These are phyloP conservation scores for Panulirus ornatus DNA, from an alignment of 1,140 invertebrate species.

Conservation along the genomic window DNA sequence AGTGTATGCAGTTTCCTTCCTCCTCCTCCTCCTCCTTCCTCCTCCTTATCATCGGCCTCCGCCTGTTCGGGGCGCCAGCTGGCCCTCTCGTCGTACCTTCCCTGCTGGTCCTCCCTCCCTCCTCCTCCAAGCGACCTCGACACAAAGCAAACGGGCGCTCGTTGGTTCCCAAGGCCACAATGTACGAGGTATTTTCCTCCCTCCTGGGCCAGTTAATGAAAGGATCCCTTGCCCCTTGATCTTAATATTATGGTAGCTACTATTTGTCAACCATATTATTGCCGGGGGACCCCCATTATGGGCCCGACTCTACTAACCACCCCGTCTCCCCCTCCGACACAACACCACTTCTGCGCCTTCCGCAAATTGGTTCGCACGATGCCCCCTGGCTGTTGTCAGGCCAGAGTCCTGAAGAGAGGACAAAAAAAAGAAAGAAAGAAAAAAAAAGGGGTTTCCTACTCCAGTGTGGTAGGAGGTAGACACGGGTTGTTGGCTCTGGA, in stretches of 20 bases:
- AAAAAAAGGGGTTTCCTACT: no score
- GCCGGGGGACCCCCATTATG: background rate
- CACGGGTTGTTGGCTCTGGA: no score
- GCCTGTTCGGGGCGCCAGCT: background rate
- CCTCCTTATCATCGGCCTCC: background rate
- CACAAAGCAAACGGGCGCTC: background rate
- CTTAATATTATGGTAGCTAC: constrained; percentile 46
- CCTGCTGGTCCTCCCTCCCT: background rate
- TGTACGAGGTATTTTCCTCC: constrained; percentile 17
- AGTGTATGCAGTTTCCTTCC: background rate
- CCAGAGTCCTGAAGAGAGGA: no score
- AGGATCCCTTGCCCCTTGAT: constrained; percentile 16
- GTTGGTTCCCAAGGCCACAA: constrained; percentile 22
- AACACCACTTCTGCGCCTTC: background rate
- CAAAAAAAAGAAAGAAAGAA: no score
- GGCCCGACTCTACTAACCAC: no score
- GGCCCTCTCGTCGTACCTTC: background rate
- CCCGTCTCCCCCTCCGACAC: no score
- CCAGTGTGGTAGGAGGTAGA: no score
- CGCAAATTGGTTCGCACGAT: background rate
- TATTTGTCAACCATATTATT: constrained; percentile 44
- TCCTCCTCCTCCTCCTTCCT: background rate
- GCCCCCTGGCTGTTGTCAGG: no score
- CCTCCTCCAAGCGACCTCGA: background rate
- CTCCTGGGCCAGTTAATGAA: constrained; percentile 22